Base-by-base conservation (phyloP, 2,888 invertebrate species). In the Drosophila nr. medialis region DNA sequence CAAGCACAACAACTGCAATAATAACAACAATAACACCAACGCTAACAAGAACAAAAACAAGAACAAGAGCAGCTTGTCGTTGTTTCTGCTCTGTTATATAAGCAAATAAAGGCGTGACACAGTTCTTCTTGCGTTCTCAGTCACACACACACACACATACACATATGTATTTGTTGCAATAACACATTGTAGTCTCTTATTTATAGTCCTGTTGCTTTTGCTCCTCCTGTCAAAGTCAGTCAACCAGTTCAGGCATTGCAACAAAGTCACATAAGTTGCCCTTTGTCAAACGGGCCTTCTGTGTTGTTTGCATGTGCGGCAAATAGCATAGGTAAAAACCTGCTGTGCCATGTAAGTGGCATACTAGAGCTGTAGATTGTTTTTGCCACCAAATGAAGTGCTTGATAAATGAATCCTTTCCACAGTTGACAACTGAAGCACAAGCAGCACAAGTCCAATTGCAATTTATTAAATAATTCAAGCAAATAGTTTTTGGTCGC, bases 31-130 rank as follows among this genome's bases (percentile, higher is more conserved):
- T 10, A 65, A 51, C 48, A 63, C 3, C 2, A 55, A 30, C 29
- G 18, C n/a, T n/a, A 49, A 11, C 29, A 29, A 29, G 4, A 49
- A 42, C 42, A 11, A 61, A 10, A 59, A 49, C 30, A 72, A 62
- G 13, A 71, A 48, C 49, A 56, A 34, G 27, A 77, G 18, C 40
- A 74, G 48, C 71, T 75, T 77, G 64, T 66, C 60, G 69, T 70
- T 78, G 69, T 75, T 65, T 69, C 66, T 67, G 81, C 54, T 72
- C 65, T 73, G 75, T 76, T 75, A 61, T 81, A 73, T 65, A 72
- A 70, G 68, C 70, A 81, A 82, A 81, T 81, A 81, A 83, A 85
- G 88, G 85, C 88, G 83, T 85, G 84, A 87, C 88, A 85, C 81
- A 85, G 55, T 55, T 55, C 81, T 85, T 84, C 72, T 74, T 72